Base-by-base conservation (phyloP, 2,113 vertebrate genomes). In the Anguilla rostrata region DNA sequence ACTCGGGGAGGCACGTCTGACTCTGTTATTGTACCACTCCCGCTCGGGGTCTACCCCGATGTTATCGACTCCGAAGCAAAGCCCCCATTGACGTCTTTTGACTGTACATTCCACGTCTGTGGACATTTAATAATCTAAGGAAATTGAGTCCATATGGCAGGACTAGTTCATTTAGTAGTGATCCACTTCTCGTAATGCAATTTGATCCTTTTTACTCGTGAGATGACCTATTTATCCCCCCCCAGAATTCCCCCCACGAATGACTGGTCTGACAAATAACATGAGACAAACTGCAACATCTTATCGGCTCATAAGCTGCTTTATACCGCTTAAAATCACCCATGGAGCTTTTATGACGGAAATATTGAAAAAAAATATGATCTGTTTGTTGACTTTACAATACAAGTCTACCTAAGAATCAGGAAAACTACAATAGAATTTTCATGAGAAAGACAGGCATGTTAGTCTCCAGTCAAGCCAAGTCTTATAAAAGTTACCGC, bases 111-210 rank as follows among this genome's bases (percentile, higher is more conserved):
- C 90, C 87, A 34, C 34, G 90, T 87, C 85, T 88, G 43, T 88
- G 86, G 88, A 92, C 87, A 75, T 87, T 86, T 83, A 89, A 60
- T 49, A 79, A 83, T 88, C 81, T 40, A 39, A 83, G 88, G 53
- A 90, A 92, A 93, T 89, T 86, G 88, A 89, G 87, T 89, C 91
- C 92, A 93, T 81, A 91, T 90, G 92, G 83, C 66, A 82, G 86
- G 85, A 86, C 14, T 88, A 90, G 89, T 91, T 93, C 85, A 89
- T 85, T 88, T 46, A 81, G 83, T 85, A 78, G 43, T 53, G 39
- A 75, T 84, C 83, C 34, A 34, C 66, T 56, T 87, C 71, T 81
- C 60, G 20, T 41, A 84, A 29, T 43, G 39, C 9, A 34, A 75
- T 49, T 79, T 57, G 7, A n/a, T 83, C 78, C 71, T 60, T 87